phyloP scores from a whole-genome alignment of 2,797 vertebrate genomes.

The Sebastes wilsoni region DNA sequence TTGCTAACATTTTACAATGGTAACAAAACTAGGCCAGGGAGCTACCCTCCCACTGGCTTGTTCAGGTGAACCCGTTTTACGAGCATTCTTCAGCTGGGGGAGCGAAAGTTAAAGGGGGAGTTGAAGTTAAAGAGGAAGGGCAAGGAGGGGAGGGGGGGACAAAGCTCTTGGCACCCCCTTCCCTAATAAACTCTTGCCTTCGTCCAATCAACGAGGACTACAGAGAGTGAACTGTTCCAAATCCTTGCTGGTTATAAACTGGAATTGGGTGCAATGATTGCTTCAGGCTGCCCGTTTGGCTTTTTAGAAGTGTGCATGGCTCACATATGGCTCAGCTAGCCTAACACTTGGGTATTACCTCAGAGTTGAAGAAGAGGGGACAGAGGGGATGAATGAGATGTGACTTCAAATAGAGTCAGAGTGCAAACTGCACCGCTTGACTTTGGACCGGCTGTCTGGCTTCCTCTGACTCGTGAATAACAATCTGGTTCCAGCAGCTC shows the following conservation, averaged over 20 bases:
- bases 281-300: slow-evolving; percentile 82
- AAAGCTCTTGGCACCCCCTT: slow-evolving; percentile 77
- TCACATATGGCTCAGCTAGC: slow-evolving; percentile 75
- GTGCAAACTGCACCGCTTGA: slow-evolving; percentile 49
- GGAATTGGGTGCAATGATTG: slow-evolving; percentile 82
- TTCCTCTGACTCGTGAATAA: slow-evolving; percentile 37
- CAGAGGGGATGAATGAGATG: slow-evolving; percentile 51
- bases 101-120: slow-evolving; percentile 80
- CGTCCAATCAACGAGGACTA: slow-evolving; percentile 71
- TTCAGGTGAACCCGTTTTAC: slow-evolving; percentile 86
- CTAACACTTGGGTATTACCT: slow-evolving; percentile 69
- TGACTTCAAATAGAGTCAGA: slow-evolving; percentile 53
- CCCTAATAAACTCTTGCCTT: slow-evolving; percentile 73
- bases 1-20: slow-evolving; percentile 82
- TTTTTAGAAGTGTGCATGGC: slow-evolving; percentile 72
- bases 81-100: slow-evolving; percentile 84
- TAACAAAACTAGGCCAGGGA: slow-evolving; percentile 76
- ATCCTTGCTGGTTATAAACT: slow-evolving; percentile 79
- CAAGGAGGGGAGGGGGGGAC: slow-evolving; percentile 52
- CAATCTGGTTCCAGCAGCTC: slow-evolving; percentile 50
- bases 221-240: slow-evolving; percentile 76
- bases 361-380: slow-evolving; percentile 70
- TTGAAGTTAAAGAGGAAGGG: slow-evolving; percentile 80
- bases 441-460: slow-evolving; percentile 33
- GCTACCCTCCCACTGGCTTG: slow-evolving; percentile 78